phyloP scores from a whole-genome alignment of 2,113 vertebrate species.

The Eretmochelys imbricata region DNA sequence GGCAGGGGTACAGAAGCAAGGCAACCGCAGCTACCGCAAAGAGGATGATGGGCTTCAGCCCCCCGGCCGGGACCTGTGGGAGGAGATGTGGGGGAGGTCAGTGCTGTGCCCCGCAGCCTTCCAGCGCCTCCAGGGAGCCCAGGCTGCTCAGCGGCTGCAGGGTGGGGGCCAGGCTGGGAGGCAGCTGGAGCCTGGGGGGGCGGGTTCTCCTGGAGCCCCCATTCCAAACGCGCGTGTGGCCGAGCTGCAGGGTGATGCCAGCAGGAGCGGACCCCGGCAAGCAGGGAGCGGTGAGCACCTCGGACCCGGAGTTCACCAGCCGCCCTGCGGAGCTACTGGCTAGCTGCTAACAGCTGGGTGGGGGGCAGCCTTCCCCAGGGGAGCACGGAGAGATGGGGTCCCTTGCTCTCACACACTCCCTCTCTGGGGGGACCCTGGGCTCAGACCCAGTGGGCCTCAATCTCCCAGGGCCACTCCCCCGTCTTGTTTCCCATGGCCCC shows the following conservation, averaged over 20 bases:
- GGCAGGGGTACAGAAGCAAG: conserved; percentile 78
- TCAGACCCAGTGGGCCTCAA: neutral
- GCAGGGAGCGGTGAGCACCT: no score
- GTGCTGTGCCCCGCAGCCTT: neutral
- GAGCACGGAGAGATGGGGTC: neutral
- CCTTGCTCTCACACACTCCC: neutral
- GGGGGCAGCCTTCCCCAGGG: neutral
- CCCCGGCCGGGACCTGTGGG: conserved; percentile 33
- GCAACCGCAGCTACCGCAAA: conserved; percentile 74
- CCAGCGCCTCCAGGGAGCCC: neutral
- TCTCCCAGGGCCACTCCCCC: no score
- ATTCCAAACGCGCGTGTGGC: neutral
- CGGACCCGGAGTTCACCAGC: no score
- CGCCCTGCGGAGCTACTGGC: no score
- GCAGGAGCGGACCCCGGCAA: no score
- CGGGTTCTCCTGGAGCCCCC: no score
- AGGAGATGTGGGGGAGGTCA: neutral
- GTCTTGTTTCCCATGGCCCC: neutral
- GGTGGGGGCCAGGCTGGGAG: no score
- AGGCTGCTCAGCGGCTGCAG: no score
- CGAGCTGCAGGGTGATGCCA: neutral
- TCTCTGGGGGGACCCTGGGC: no score
- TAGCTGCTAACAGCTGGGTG: neutral
- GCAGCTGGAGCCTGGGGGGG: no score
- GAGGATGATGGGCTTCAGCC: conserved; percentile 77